A percentile compares a stretch with the other conserved stretches of the same genome.
phyloP scores from a whole-genome alignment of 2,113 vertebrate genomes.

The Pseudolaguvia tuberculata region DNA sequence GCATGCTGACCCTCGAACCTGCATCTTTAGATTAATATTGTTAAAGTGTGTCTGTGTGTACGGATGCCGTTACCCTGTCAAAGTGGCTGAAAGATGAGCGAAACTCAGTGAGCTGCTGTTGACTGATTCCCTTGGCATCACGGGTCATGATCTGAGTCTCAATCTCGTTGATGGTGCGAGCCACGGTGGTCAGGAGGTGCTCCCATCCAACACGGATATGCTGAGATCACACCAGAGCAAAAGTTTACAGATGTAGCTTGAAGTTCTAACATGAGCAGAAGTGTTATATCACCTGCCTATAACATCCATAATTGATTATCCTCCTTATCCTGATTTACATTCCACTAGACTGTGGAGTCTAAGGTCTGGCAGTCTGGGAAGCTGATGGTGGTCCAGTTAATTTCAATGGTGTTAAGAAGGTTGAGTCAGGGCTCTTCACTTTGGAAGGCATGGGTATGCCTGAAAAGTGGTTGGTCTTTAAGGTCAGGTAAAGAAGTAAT shows the following conservation, averaged over 20 bases:
- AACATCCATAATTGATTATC: no score
- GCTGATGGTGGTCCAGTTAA: no score
- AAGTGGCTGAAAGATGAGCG: conserved; percentile 87
- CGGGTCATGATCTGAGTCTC: conserved; percentile 85
- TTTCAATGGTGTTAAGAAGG: no score
- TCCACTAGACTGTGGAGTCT: no score
- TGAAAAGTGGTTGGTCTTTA: no score
- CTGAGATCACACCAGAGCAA: conserved; percentile 54
- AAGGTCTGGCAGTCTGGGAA: no score
- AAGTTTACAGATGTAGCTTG: background rate
- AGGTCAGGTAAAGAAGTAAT: no score
- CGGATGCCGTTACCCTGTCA: conserved; percentile 70
- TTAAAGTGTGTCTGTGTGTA: background rate
- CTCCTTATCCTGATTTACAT: no score
- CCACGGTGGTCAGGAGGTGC: conserved; percentile 78
- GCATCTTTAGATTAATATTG: background rate
- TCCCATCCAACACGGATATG: conserved; percentile 90
- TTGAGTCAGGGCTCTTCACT: no score
- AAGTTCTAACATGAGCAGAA: no score
- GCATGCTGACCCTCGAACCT: background rate
- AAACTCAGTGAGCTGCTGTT: conserved; percentile 86
- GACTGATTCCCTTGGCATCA: conserved; percentile 85
- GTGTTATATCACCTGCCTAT: no score
- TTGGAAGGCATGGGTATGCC: no score
- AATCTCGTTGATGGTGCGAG: conserved; percentile 85